Evolutionary conservation across 2,797 vertebrate genomes (phyloP), one percentile per base, ranked within the genome.

Genomic region (Coendou prehensilis): DNA sequence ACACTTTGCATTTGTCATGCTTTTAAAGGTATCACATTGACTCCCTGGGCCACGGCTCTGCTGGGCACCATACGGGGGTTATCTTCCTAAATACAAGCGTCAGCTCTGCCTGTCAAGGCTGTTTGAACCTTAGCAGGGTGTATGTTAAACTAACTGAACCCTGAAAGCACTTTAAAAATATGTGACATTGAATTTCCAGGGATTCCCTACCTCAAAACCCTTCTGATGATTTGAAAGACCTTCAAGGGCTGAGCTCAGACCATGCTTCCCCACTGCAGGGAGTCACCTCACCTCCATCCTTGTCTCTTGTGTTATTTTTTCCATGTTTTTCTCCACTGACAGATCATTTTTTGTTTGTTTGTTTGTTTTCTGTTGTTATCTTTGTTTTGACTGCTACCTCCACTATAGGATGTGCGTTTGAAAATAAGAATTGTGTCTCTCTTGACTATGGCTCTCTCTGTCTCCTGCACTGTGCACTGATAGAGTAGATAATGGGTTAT

Each of bases 21-120:
- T 52, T 64, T 28, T 14, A 18, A 15, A 64, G 1, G 28, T n/a
- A 28, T 86, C 73, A 28, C 26, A 57, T 0, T 28, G 2, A 64
- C 7, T 79, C 20, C 30, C 28, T 26, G 83, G 54, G 3, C 57
- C n/a, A 61, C 9, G 8, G 56, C 64, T 87, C n/a, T 56, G 17
- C 6, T 10, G 14, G n/a, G 17, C 0, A 20, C 2, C 4, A 20
- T 22, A 18, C 4, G 5, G 3, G 4, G 15, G 17, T 3, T 9
- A 14, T 2, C 52, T 1, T 78, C 14, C 71, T n/a, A 83, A 87
- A n/a, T 2, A 26, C 5, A 78, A 57, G 1, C 28, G 7, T 59
- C 30, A 52, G 8, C 1, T 69, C n/a, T 37, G 45, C 26, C 30
- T 57, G 41, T 52, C 79, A 59, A 83, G 50, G 4, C 13, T 75